phyloP scores from a whole-genome alignment of 2,797 vertebrate species.

The Leucoraja ocellata region DNA sequence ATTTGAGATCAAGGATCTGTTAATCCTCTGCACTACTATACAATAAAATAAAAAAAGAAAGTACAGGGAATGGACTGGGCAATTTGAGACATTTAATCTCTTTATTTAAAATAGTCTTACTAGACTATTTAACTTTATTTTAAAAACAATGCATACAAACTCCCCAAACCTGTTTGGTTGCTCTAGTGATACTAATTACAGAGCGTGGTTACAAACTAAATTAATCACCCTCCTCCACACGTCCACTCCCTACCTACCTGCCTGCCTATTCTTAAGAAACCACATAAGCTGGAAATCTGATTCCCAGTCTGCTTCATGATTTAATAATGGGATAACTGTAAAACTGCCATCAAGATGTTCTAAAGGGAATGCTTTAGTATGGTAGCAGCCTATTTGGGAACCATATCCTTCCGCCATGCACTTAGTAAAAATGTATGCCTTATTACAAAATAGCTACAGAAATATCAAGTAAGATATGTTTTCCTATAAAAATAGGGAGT shows the following conservation, averaged over 20 bases:
- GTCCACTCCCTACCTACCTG: not conserved
- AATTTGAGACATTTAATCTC: not conserved
- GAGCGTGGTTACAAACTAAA: not conserved
- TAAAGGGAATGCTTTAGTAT: not conserved
- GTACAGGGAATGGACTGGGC: not conserved
- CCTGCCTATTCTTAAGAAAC: not conserved
- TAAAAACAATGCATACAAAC: not conserved
- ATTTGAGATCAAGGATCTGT: not conserved
- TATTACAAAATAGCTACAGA: not conserved
- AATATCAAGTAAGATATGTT: not conserved
- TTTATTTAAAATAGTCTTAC: constrained; percentile 14
- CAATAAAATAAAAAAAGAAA: not conserved
- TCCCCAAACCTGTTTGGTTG: not conserved
- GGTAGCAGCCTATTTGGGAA: not conserved
- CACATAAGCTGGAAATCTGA: not conserved
- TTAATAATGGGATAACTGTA: not conserved
- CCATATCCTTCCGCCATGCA: not conserved
- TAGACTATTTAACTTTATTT: not conserved
- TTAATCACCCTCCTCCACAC: no score
- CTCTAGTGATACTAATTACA: not conserved
- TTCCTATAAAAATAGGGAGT: not conserved
- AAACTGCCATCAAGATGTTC: not conserved
- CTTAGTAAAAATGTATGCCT: not conserved
- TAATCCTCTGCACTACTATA: not conserved
- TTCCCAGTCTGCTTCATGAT: not conserved